Base-by-base conservation (phyloP, 2,113 vertebrate species). In the Ciconia stormi region DNA sequence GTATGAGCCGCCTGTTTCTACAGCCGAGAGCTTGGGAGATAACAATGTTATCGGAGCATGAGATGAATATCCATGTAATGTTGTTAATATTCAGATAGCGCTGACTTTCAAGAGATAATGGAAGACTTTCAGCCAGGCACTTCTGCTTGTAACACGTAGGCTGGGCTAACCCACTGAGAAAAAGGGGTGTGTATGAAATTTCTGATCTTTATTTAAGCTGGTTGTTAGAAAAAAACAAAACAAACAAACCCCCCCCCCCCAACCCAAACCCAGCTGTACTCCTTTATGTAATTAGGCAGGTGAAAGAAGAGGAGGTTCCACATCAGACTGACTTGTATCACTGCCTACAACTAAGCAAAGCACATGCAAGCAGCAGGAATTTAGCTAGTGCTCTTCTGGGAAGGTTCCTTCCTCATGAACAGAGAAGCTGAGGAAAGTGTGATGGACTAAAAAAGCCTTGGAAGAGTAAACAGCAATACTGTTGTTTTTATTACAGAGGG, bases 61-160 rank as follows among this genome's bases (percentile, higher is more conserved):
- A 92, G 89, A 84, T 90, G 86, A 77, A 58, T 78, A 73, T 78
- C 96, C 72, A 1, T 66, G 59, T 76, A 53, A 59, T 34, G 65
- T 12, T 63, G 72, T 76, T 97, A 90, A 95, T 96, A 88, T 80
- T 88, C 82, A 82, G 71, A 88, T 62, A 50, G 47, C 8, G 6
- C 67, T 19, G 50, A 62, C 49, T 92, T 94, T 80, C 25, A 55
- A 47, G 44, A 78, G 38, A 44, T 89, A 73, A 69, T 34, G 29
- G 44, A 34, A 58, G 72, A 46, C 58, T 62, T 79, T 36, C 13
- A 49, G 59, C n/a, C 42, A 29, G 42, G 52, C 49, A 16, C 23
- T 87, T 58, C 53, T 59, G 49, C 49, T 78, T 47, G 15, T 59
- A 32, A 27, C 61, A 30, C 2, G 14, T 65, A 79, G 61, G 66